Evolutionary conservation across 2,888 invertebrate genomes (phyloP).

Genomic region (Stictocephala bisonia): DNA sequence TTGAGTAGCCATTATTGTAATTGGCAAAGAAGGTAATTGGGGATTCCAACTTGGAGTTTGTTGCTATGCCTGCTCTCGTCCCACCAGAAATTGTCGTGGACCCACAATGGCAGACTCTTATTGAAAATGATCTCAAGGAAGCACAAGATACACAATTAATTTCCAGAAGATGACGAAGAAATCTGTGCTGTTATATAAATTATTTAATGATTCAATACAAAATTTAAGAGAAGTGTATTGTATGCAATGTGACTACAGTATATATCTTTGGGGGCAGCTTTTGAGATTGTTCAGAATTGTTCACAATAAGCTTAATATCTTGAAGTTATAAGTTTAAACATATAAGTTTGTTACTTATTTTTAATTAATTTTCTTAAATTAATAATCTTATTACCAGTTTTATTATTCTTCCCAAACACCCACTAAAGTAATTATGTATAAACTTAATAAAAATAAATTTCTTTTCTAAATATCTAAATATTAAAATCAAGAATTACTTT

Average conservation of each 20-base stretch:
- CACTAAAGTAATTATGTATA: constrained; percentile 21
- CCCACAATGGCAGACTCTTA: constrained; percentile 95
- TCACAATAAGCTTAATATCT: too few species aligned
- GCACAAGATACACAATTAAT: constrained; percentile 95
- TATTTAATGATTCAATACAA: constrained; percentile 7
- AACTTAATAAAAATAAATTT: constrained; percentile 28
- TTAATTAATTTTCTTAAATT: too few species aligned
- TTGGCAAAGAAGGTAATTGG: constrained; percentile 97
- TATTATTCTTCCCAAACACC: constrained; percentile 12
- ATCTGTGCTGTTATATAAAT: constrained; percentile 49
- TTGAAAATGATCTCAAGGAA: constrained; percentile 96
- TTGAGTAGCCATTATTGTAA: constrained; percentile 99
- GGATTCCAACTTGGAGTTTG: constrained; percentile 98
- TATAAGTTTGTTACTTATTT: not conserved
- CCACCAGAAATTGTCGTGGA: constrained; percentile 99
- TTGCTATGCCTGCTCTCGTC: constrained; percentile 97
- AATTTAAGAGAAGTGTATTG: not conserved
- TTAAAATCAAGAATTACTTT: too few species aligned
- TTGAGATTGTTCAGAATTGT: too few species aligned
- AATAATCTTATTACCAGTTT: not conserved
- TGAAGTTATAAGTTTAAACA: too few species aligned
- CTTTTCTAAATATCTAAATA: not conserved
- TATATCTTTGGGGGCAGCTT: not conserved
- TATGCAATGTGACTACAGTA: not conserved
- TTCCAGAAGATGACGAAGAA: constrained; percentile 98